Evolutionary conservation across 1,140 invertebrate genomes (phyloP), one percentile per base, ranked within the genome.

Genomic region (Drosophila funebris): DNA sequence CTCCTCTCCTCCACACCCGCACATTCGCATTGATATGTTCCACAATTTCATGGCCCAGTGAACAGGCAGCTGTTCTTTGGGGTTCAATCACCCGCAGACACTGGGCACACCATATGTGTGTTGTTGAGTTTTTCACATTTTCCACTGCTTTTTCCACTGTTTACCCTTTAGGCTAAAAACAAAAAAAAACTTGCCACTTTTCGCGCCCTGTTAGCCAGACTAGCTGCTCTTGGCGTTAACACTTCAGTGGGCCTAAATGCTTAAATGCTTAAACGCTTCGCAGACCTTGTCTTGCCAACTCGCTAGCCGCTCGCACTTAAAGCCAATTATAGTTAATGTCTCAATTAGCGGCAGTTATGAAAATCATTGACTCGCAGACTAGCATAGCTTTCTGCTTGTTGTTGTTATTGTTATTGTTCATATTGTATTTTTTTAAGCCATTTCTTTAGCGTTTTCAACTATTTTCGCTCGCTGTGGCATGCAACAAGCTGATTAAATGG

Each of bases 321-420:
- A 75, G 61, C 78, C 82, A 87, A 87, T 87, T 87, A 87, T 67
- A 53, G 75, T 69, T 87, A 87, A 87, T 87, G 83, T 88, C 82
- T 87, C 82, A 87, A 87, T 87, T 87, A 87, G 75, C 64, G 75
- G 78, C 82, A 88, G 82, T 87, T 87, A 87, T 87, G 78, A 87
- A 87, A 87, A 87, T 87, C 88, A 87, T 87, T 87, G 82, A 78
- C 82, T 88, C 76, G 60, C 60, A 37, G 56, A 37, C 27, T 43
- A 52, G 33, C 48, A 52, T 44, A 11, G 14, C 24, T 31, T 50
- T 60, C 27, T 57, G 31, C 14, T 31, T 31, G 8, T 41, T 48
- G 14, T 53, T 48, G 16, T 20, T 54, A n/a, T 24, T 57, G n/a
- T 14, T 33, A 6, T 13, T 39, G 0, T 18, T 24, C 4, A 16